phyloP scores from a whole-genome alignment of 30 jellyfish, hydroid and myxozoan genomes.

The Turritopsis dohrnii region DNA sequence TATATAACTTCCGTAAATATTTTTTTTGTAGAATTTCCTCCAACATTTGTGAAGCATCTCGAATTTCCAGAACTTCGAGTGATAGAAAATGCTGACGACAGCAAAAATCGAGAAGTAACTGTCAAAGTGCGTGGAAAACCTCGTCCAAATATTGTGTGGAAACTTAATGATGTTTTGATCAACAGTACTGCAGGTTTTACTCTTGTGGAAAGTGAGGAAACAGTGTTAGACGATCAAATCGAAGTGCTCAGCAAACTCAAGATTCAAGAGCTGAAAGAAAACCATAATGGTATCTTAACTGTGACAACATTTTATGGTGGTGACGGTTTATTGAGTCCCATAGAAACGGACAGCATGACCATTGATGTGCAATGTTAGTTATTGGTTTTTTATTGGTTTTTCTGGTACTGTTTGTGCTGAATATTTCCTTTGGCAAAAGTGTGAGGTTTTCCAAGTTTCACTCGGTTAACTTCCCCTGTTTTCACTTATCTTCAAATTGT shows the following conservation, averaged over 20 bases:
- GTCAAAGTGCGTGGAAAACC: conserved; percentile 23
- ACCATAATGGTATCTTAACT: conserved; percentile 1
- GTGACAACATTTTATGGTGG: conserved; percentile 11
- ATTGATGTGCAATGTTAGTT: conserved; percentile 13
- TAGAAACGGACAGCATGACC: background rate
- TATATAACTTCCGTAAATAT: background rate
- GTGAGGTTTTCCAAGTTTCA: too few species aligned
- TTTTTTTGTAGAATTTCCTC: conserved; percentile 2
- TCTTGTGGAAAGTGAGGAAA: background rate
- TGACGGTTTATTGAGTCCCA: conserved; percentile 9
- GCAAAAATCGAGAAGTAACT: background rate
- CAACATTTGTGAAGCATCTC: background rate
- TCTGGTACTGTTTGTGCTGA: too few species aligned
- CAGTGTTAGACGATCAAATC: background rate
- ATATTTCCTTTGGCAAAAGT: too few species aligned
- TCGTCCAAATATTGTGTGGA: conserved; percentile 10
- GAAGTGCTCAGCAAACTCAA: background rate
- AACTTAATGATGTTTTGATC: background rate
- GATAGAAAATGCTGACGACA: background rate
- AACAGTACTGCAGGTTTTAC: background rate
- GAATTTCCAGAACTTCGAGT: background rate
- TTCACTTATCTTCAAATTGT: too few species aligned
- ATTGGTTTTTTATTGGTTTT: too few species aligned
- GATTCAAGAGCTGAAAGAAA: background rate
- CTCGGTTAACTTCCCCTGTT: too few species aligned